Conservation (phyloP, 2,797 vertebrate genomes). For the Lepidocolaptes lacrymiger region DNA sequence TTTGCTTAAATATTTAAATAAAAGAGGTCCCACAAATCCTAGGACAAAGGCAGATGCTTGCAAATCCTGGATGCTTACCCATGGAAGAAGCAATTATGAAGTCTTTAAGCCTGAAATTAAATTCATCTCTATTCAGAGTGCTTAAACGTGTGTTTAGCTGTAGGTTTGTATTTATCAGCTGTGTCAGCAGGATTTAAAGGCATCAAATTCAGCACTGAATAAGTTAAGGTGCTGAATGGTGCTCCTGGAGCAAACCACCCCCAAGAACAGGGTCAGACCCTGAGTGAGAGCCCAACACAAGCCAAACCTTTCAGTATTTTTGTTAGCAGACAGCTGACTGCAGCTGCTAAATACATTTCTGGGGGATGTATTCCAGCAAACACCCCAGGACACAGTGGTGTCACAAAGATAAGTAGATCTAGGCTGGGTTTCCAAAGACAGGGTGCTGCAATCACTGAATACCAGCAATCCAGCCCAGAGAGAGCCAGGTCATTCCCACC, state of each 20-base stretch:
- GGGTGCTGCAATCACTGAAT: neutral
- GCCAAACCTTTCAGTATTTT: neutral
- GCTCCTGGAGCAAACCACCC: neutral
- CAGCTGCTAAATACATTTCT: neutral
- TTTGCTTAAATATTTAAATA: neutral
- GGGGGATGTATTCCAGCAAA: neutral
- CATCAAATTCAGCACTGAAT: neutral
- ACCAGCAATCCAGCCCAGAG: accelerated
- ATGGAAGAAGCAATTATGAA: neutral
- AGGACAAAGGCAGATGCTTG: neutral
- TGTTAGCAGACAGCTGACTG: neutral
- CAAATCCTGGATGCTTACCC: neutral
- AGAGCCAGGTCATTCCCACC: neutral
- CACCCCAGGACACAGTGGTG: neutral
- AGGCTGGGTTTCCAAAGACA: neutral
- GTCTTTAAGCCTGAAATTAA: slow-evolving; percentile 17
- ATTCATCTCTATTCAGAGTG: neutral
- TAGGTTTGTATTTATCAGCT: neutral
- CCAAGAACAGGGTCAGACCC: neutral
- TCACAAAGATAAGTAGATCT: neutral
- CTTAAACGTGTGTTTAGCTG: neutral
- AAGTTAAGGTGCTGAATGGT: neutral
- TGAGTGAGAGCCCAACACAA: neutral
- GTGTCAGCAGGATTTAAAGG: neutral
- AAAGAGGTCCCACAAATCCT: neutral